These are phyloP conservation scores for Chauna torquata DNA, from an alignment of 2,113 vertebrate species.

Conservation along the genomic window DNA sequence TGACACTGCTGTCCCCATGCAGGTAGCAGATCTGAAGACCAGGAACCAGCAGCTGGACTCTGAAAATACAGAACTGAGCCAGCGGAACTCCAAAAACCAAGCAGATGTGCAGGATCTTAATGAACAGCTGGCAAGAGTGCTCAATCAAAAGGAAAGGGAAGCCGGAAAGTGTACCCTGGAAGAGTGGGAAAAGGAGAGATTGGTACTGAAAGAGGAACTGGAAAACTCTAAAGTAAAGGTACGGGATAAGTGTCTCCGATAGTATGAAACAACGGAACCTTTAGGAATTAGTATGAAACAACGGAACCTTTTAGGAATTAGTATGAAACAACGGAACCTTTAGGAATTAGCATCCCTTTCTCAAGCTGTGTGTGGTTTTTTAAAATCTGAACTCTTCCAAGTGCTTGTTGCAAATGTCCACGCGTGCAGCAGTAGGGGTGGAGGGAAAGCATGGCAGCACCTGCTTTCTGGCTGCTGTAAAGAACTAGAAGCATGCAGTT, in stretches of 20 bases:
- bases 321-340: fast-evolving
- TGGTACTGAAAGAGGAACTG: slow-evolving; percentile 71
- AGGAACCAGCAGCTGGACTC: slow-evolving; percentile 84
- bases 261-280: fast-evolving
- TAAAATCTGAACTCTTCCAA: neutral
- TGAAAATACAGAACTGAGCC: slow-evolving; percentile 81
- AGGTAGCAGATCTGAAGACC: slow-evolving; percentile 84
- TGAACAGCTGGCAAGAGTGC: slow-evolving; percentile 76
- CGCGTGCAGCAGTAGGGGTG: fast-evolving
- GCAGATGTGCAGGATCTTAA: slow-evolving; percentile 79
- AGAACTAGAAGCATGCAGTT: neutral
- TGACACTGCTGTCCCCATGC: neutral
- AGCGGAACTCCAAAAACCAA: slow-evolving; percentile 80
- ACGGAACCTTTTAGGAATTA: too few species aligned
- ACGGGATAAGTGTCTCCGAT: fast-evolving
- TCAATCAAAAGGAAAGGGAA: slow-evolving; percentile 72
- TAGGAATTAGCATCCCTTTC: neutral
- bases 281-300: neutral
- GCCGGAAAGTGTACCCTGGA: slow-evolving; percentile 6
- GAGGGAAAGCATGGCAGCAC: neutral
- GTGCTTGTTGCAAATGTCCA: fast-evolving
- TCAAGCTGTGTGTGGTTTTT: fast-evolving
- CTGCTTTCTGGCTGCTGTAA: neutral
- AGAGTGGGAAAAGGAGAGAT: slow-evolving; percentile 71
- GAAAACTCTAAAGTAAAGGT: slow-evolving; percentile 73